phyloP scores from a whole-genome alignment of 2,113 vertebrate species.

The Nycticryphes semicollaris region DNA sequence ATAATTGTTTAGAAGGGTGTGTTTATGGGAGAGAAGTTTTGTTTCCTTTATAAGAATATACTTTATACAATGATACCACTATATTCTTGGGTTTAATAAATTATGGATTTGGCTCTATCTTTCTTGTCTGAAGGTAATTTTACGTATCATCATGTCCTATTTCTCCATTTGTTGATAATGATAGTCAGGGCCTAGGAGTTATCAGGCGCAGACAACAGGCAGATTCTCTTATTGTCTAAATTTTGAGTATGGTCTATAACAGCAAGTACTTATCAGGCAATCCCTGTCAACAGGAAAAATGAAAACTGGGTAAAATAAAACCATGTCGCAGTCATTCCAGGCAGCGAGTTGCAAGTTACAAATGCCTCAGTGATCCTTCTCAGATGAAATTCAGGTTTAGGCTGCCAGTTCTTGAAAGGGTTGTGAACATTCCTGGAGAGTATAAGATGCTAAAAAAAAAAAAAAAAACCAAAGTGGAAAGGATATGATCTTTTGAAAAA shows the following conservation, averaged over 20 bases:
- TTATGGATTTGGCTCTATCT: not conserved
- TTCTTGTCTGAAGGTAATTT: not conserved
- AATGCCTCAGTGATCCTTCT: not conserved
- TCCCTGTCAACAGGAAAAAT: conserved; percentile 9
- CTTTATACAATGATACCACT: not conserved
- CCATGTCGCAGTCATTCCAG: not conserved
- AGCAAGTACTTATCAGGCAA: not conserved
- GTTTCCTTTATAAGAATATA: not conserved
- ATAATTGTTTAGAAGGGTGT: not conserved
- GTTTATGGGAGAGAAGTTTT: not conserved
- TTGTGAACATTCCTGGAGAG: not conserved
- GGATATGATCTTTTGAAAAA: not conserved
- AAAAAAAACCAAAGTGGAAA: not conserved
- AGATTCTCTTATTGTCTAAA: not conserved
- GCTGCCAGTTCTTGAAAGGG: not conserved
- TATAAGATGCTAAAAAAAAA: not conserved
- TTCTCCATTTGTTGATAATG: not conserved
- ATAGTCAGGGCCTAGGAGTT: not conserved
- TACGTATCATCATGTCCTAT: not conserved
- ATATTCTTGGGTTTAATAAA: not conserved
- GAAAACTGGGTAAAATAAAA: not conserved
- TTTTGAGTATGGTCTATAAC: not conserved
- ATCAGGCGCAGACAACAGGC: not conserved
- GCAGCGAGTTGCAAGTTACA: not conserved
- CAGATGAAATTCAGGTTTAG: not conserved